These are phyloP conservation scores for Pachyseris speciosa DNA, from an alignment of 64 coral and sea anemone species.

Conservation along the genomic window DNA sequence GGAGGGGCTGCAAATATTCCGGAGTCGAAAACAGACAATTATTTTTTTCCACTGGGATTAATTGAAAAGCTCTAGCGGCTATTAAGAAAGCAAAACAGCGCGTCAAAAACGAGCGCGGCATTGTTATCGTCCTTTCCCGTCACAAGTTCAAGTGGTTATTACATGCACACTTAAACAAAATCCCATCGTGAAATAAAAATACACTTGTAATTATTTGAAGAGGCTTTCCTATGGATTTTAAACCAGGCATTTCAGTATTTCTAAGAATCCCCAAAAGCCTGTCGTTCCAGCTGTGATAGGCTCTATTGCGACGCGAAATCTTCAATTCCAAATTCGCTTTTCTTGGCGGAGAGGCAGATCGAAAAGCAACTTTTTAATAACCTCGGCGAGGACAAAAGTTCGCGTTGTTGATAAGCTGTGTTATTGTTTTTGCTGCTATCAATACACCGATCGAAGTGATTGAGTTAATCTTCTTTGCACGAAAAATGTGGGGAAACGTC, in stretches of 20 bases:
- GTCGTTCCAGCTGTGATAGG: not conserved
- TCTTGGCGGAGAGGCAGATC: not conserved
- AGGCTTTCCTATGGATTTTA: not conserved
- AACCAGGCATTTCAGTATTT: constrained; percentile 17
- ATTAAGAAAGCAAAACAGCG: not conserved
- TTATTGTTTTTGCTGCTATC: constrained; percentile 28
- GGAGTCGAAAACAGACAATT: not conserved
- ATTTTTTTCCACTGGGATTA: not conserved
- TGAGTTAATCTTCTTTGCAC: constrained; percentile 23
- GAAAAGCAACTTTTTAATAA: constrained; percentile 34
- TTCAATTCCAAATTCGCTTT: constrained; percentile 4
- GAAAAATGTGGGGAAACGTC: not conserved
- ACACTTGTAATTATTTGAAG: constrained; percentile 29
- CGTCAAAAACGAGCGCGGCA: not conserved
- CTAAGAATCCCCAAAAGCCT: constrained; percentile 14
- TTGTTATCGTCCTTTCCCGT: not conserved
- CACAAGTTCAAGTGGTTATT: not conserved
- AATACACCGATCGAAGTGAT: constrained; percentile 15
- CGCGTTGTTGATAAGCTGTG: not conserved
- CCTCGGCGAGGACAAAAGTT: not conserved
- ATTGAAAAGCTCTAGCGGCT: not conserved
- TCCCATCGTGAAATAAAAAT: constrained; percentile 9
- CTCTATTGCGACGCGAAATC: not conserved
- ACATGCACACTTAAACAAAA: constrained; percentile 34
- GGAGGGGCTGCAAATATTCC: constrained; percentile 21